Base-by-base conservation (phyloP, 37 sponge, comb jelly and placozoan genomes). In the Cladorhizidae sp. region DNA sequence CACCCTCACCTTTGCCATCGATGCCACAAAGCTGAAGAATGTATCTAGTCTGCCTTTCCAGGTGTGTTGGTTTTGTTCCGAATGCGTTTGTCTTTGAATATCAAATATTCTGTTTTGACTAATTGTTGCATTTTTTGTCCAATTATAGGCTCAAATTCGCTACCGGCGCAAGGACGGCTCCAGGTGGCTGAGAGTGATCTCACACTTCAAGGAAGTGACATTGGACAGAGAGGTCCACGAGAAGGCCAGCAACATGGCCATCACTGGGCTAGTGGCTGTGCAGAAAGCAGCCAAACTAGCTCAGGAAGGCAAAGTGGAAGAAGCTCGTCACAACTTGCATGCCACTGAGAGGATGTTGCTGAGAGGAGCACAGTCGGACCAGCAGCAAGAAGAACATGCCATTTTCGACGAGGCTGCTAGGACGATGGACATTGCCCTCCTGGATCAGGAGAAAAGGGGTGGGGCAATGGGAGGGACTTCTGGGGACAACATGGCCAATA, bases 321-420 rank as follows among this genome's bases (percentile, higher is more conserved):
- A 96, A 29, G 94, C 97, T 36, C 80, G 92, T 25, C 58, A 88
- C 45, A 80, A 85, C 39, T 80, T 96, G 79, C 93, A 81, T 69
- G 81, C 93, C 17, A 79, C 74, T 12, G 76, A 81, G 62, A 39
- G 79, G 18, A 78, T 96, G 84, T 78, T 96, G 75, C 83, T 80
- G 28, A 59, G 89, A 36, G 83, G 88, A 54, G 86, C 94, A 22
- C 35, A 23, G 40, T 63, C 80, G 9, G 92, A 88, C 76, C 83
- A 82, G 73, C 97, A 96, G 71, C 88, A 91, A 21, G 97, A 96
- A 68, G 97, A 96, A 67, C 85, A 88, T 40, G 86, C 87, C 65
- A 93, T 80, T 67, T 96, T 83, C 81, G 70, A 50, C 18, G 86
- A 86, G 49, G 74, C 64, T 25, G 79, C 70, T 28, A 65, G 82